These are phyloP conservation scores for Sebastes trivittatus DNA, from an alignment of 2,797 vertebrate species.

Conservation along the genomic window DNA sequence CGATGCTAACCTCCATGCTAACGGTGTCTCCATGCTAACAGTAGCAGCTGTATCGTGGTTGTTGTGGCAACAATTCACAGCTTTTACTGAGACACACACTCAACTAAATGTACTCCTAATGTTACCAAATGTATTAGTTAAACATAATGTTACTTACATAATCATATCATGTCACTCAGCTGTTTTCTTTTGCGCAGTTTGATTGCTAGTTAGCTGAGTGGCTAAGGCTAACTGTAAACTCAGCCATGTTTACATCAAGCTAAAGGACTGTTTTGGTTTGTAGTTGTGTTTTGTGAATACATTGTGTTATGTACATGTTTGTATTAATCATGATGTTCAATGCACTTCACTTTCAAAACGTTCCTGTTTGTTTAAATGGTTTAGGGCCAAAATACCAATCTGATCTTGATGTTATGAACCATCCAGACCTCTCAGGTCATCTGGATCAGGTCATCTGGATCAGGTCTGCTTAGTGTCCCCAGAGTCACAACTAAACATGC, in stretches of 20 bases:
- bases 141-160: neutral
- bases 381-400: too few species aligned
- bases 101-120: fast-evolving
- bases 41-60: constrained; percentile 18
- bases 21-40: constrained; percentile 49
- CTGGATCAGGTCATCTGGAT: too few species aligned
- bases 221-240: constrained; percentile 44
- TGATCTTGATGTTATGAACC: too few species aligned
- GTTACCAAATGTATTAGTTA: fast-evolving
- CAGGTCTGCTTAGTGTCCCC: too few species aligned
- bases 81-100: neutral
- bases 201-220: constrained; percentile 29
- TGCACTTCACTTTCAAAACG: neutral
- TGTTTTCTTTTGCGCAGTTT: neutral
- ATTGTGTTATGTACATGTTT: neutral
- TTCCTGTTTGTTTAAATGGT: too few species aligned
- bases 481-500: too few species aligned
- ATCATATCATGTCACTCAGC: fast-evolving
- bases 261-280: neutral
- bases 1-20: constrained; percentile 58
- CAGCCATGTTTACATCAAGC: neutral
- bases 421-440: too few species aligned
- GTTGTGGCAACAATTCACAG: neutral
- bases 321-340: neutral
- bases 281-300: neutral